Evolutionary conservation across 2,797 vertebrate genomes (phyloP), one percentile per base, ranked within the genome.

Genomic region (Crocidura indochinensis): DNA sequence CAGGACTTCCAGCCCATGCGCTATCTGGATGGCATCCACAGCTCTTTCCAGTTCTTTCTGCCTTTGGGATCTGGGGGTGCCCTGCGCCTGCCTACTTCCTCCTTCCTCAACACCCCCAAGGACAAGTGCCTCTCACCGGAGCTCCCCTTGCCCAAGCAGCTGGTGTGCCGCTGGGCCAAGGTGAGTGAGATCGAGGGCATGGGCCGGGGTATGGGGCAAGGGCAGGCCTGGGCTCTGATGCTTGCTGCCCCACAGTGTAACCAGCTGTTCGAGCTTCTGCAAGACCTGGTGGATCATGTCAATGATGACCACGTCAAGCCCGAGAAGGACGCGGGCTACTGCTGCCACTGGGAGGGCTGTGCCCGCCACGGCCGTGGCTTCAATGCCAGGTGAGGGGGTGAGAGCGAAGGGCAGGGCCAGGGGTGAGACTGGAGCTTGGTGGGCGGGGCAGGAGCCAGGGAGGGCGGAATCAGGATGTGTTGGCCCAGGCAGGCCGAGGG

Each of bases 261-360:
- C 97, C 98, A 99, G 98, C 98, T 99, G 95, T 99, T 99, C 0
- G 99, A 99, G 96, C 99, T 99, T 87, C 97, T 99, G 93, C 99
- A 99, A 98, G 99, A 99, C 96, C 97, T 99, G 86, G 99, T 99
- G 95, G 99, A 99, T 96, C 99, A 99, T 0, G 99, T 99, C 95
- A 99, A 99, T 0, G 99, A 99, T 97, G 99, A 99, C 94, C 99
- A 99, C 0, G 99, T 99, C 80, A 99, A 99, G 96, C 99, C 99
- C 0, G 99, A 99, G 97, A 99, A 99, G 97, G 99, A 99, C 5
- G 98, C 99, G 0, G 99, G 99, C 89, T 99, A 99, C 97, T 99
- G 99, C 97, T 99, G 99, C 97, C 99, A 99, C 97, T 99, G 99
- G 99, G 99, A 99, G 95, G 99, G 99, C 95, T 99, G 99, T 0